These are phyloP conservation scores for Eretmocerus hayati DNA, from an alignment of 2,888 invertebrate genomes.

Conservation along the genomic window DNA sequence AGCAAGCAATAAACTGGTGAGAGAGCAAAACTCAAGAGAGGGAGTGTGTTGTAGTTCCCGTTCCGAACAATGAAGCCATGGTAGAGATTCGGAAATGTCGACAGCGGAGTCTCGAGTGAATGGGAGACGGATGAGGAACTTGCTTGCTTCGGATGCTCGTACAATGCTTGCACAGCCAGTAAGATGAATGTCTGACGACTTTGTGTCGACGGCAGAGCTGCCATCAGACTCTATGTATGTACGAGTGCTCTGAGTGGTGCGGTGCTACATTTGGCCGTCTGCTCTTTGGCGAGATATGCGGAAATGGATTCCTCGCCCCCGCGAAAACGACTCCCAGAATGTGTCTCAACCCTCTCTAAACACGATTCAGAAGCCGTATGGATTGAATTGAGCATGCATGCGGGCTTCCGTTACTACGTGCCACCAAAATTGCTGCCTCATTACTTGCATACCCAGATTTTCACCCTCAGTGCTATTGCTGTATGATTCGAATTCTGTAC, in stretches of 20 bases:
- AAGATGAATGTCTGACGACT: conserved; percentile 38
- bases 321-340: not conserved
- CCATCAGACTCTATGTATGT: too few relatives aligned
- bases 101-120: conserved; percentile 32
- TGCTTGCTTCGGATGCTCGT: conserved; percentile 34
- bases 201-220: not conserved
- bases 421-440: not conserved
- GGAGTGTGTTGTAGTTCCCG: conserved; percentile 8
- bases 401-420: not conserved
- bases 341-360: not conserved
- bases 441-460: not conserved
- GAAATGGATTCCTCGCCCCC: conserved; percentile 17
- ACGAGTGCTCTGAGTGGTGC: too few relatives aligned
- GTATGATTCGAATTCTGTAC: too few relatives aligned
- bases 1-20: conserved; percentile 6
- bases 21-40: conserved; percentile 9
- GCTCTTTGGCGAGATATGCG: conserved; percentile 14
- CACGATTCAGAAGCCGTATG: not conserved
- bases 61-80: conserved; percentile 16
- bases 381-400: not conserved
- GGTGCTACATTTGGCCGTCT: too few relatives aligned
- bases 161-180: conserved; percentile 32
- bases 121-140: conserved; percentile 44
- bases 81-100: conserved; percentile 44
- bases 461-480: not conserved